These are phyloP conservation scores for Meteorus colon DNA, from an alignment of 2,888 invertebrate genomes.

Conservation along the genomic window DNA sequence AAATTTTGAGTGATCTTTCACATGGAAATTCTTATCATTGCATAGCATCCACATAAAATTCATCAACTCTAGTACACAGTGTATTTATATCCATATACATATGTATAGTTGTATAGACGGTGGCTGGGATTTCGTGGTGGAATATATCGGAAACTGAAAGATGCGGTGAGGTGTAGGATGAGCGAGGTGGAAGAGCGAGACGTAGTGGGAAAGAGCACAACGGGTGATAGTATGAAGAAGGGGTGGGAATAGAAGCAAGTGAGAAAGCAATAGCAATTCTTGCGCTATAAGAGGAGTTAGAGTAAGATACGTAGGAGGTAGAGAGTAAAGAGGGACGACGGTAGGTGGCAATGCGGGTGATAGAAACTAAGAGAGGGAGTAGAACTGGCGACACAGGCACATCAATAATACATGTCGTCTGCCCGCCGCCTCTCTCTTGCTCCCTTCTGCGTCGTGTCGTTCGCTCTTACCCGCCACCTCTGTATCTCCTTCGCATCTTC, in stretches of 20 bases:
- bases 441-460: conserved; percentile 37
- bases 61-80: too few relatives aligned
- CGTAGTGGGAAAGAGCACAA: conserved; percentile 29
- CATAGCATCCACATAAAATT: too few relatives aligned
- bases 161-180: conserved; percentile 50
- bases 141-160: conserved; percentile 62
- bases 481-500: conserved; percentile 58
- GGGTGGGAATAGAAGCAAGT: conserved; percentile 42
- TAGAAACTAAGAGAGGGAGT: conserved; percentile 45
- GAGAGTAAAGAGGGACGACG: conserved; percentile 38
- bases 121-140: conserved; percentile 57
- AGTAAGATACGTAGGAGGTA: conserved; percentile 40
- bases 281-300: conserved; percentile 19
- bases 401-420: conserved; percentile 67
- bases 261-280: conserved; percentile 44
- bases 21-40: too few relatives aligned
- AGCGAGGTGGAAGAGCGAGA: conserved; percentile 16
- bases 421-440: conserved; percentile 48
- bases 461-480: conserved; percentile 36
- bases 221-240: conserved; percentile 39
- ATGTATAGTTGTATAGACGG: conserved; percentile 42
- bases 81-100: background rate
- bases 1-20: background rate
- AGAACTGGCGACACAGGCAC: conserved; percentile 61
- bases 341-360: conserved; percentile 37